Percentiles rank a stretch among this genome's conserved stretches.
phyloP scores from a whole-genome alignment of 2,888 invertebrate genomes.

The Ichneumoninae sp. region DNA sequence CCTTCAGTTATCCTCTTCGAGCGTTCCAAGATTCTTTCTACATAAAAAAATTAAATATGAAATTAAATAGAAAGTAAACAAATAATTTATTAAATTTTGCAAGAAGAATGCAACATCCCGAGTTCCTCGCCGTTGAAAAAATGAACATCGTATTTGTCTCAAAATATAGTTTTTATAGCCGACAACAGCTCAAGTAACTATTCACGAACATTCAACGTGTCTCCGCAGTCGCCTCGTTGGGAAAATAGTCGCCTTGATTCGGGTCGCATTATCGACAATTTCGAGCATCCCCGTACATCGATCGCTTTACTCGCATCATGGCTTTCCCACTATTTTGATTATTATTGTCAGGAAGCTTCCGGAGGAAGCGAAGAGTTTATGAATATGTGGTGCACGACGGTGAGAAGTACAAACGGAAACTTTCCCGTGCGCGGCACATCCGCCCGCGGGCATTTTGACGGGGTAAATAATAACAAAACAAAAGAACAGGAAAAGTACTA shows the following conservation, averaged over 20 bases:
- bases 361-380: not conserved
- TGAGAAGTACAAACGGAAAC: not conserved
- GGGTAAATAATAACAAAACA: constrained; percentile 9
- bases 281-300: not conserved
- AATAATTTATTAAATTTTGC: not conserved
- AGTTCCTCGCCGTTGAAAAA: not conserved
- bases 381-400: not conserved
- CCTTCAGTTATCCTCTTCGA: not conserved
- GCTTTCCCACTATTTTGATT: not conserved
- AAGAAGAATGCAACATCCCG: not conserved
- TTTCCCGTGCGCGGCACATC: constrained; percentile 6
- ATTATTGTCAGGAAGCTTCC: not conserved
- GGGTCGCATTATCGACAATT: not conserved
- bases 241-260: not conserved
- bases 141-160: not conserved
- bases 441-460: constrained; percentile 25
- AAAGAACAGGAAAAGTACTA: constrained; percentile 9
- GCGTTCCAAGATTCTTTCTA: not conserved
- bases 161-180: not conserved
- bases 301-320: not conserved
- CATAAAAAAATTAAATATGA: not conserved
- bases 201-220: not conserved
- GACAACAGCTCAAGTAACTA: not conserved
- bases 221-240: not conserved
- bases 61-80: not conserved